A percentile compares a stretch with the other conserved stretches of the same genome.
Conservation (phyloP, 1,140 invertebrate species). For the Wiebesia pumilae region DNA sequence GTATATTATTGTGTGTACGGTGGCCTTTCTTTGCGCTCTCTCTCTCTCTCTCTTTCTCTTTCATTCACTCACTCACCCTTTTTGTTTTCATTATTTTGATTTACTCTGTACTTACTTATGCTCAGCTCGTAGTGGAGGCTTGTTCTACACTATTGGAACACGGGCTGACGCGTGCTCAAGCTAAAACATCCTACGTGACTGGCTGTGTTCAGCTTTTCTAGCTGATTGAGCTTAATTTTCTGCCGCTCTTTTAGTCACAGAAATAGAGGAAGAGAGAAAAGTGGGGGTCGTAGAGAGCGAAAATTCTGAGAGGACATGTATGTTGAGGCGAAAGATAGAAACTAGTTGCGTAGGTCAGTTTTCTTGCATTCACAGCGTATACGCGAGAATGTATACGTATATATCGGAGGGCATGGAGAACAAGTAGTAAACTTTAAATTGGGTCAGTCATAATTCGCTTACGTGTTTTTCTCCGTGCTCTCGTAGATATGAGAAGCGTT, state of each 20-base stretch:
- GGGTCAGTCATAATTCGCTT: conserved; percentile 24
- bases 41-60: background rate
- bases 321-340: background rate
- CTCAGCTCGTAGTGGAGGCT: conserved; percentile 27
- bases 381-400: background rate
- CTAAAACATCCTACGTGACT: conserved; percentile 50
- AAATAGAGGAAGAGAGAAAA: background rate
- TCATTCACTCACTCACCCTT: background rate
- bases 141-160: conserved; percentile 15
- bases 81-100: background rate
- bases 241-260: background rate
- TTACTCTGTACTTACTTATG: conserved; percentile 39
- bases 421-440: conserved; percentile 36
- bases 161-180: conserved; percentile 7
- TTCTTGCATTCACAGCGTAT: background rate
- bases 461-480: background rate
- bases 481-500: background rate
- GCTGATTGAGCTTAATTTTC: conserved; percentile 44
- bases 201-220: conserved; percentile 21
- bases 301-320: background rate
- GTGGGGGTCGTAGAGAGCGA: background rate
- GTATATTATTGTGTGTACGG: background rate
- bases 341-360: conserved; percentile 22
- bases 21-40: background rate
- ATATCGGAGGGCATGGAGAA: background rate